phyloP scores from a whole-genome alignment of 2,797 vertebrate genomes.

The Myiotriccus ornatus region DNA sequence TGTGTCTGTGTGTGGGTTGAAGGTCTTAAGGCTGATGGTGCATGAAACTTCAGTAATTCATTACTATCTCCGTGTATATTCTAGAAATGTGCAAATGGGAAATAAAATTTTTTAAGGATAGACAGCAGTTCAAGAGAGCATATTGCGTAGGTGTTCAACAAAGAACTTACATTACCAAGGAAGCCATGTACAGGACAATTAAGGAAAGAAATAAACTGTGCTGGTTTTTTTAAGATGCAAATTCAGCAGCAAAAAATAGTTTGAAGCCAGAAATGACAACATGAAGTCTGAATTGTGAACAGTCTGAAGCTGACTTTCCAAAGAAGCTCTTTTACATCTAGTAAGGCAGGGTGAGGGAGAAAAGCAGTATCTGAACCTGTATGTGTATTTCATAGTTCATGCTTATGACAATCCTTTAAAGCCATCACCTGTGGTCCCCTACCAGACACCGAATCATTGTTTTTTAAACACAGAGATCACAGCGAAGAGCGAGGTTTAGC shows the following conservation, averaged over 20 bases:
- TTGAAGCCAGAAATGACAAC: background rate
- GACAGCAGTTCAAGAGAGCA: constrained; percentile 15
- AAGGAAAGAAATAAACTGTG: constrained; percentile 7
- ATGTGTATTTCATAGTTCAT: background rate
- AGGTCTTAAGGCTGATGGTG: constrained; percentile 66
- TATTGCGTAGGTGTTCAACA: constrained; percentile 47
- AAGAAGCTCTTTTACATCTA: background rate
- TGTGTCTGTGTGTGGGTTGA: constrained; percentile 21
- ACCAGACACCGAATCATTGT: constrained; percentile 3
- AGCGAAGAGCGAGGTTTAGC: background rate
- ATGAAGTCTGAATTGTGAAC: background rate
- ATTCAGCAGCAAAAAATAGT: background rate
- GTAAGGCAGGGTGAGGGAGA: constrained; percentile 26
- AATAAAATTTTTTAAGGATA: background rate
- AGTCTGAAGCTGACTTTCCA: background rate
- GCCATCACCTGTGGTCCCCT: constrained; percentile 21
- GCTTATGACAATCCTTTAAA: background rate
- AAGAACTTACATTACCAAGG: constrained; percentile 47
- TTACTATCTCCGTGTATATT: constrained; percentile 39
- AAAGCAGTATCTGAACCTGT: background rate
- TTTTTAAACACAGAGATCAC: constrained; percentile 44
- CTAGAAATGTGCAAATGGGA: constrained; percentile 29
- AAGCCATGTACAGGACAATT: constrained; percentile 44
- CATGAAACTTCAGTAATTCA: constrained; percentile 58
- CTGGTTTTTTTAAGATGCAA: background rate